Conservation (phyloP, 2,113 vertebrate species). For the Madoqua kirkii region DNA sequence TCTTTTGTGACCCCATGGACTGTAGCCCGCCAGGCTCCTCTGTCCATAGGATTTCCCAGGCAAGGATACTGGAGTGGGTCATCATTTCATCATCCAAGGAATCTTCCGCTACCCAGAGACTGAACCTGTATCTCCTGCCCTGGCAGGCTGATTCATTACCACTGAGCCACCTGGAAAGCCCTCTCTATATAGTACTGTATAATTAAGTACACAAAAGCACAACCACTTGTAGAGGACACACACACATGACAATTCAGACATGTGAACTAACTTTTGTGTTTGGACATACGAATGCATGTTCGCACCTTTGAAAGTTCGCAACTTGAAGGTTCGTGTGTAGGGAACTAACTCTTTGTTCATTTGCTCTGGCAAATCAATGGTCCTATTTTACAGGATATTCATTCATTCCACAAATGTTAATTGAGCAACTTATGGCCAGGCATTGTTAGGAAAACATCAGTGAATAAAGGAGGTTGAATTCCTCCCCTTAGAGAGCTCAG, state of each 20-base stretch:
- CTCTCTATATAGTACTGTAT: neutral
- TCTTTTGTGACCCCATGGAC: neutral
- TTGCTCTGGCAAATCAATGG: neutral
- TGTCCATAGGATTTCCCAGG: neutral
- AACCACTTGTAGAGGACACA: neutral
- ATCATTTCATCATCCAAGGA: neutral
- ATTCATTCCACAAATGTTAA: neutral
- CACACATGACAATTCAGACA: neutral
- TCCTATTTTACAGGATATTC: neutral
- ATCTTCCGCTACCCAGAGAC: neutral
- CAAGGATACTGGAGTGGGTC: neutral
- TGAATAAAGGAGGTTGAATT: neutral
- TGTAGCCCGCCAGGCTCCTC: neutral
- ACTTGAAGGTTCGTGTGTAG: neutral
- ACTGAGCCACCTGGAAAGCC: neutral
- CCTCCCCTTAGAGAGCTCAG: too few species aligned
- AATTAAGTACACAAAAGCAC: neutral
- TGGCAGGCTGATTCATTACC: neutral
- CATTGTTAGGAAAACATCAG: too few species aligned
- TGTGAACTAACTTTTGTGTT: neutral
- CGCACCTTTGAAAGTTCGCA: neutral
- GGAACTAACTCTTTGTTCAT: neutral
- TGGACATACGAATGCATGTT: neutral
- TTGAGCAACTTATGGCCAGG: neutral
- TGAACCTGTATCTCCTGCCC: neutral